Percentiles rank a stretch among this genome's conserved stretches.
Evolutionary conservation across 2,888 invertebrate genomes (phyloP).

Genomic region (Patella caerulea): DNA sequence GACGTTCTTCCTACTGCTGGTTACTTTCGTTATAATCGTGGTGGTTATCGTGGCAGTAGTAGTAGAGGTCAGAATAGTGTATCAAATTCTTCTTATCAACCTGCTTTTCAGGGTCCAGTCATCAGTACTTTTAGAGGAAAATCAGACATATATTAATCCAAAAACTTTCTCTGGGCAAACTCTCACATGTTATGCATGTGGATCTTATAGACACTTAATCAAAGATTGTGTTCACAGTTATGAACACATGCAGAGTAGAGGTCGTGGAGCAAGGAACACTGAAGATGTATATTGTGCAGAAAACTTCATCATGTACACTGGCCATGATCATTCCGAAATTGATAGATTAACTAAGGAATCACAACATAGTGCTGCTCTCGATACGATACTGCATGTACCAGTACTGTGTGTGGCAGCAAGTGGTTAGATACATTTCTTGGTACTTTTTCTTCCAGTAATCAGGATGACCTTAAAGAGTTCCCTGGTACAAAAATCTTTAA

Average conservation of each 20-base stretch:
- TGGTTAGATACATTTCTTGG: too few relatives aligned
- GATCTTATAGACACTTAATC: background rate
- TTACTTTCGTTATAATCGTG: background rate
- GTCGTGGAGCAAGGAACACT: too few relatives aligned
- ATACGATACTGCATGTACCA: too few relatives aligned
- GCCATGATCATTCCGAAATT: too few relatives aligned
- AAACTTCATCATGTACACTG: background rate
- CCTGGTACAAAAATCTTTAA: too few relatives aligned
- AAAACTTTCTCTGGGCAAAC: background rate
- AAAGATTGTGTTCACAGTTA: background rate
- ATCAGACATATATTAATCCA: background rate
- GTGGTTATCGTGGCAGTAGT: background rate
- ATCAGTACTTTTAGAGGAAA: background rate
- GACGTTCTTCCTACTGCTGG: background rate
- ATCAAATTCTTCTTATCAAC: background rate
- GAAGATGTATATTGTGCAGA: background rate
- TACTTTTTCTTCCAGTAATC: too few relatives aligned
- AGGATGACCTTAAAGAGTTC: too few relatives aligned
- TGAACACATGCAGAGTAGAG: too few relatives aligned
- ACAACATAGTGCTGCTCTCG: too few relatives aligned
- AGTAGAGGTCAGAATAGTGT: background rate
- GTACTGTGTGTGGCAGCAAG: too few relatives aligned
- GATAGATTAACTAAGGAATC: too few relatives aligned
- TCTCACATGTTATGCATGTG: background rate
- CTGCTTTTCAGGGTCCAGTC: background rate